phyloP scores from a whole-genome alignment of 2,797 vertebrate species.

The Limnodromus scolopaceus region DNA sequence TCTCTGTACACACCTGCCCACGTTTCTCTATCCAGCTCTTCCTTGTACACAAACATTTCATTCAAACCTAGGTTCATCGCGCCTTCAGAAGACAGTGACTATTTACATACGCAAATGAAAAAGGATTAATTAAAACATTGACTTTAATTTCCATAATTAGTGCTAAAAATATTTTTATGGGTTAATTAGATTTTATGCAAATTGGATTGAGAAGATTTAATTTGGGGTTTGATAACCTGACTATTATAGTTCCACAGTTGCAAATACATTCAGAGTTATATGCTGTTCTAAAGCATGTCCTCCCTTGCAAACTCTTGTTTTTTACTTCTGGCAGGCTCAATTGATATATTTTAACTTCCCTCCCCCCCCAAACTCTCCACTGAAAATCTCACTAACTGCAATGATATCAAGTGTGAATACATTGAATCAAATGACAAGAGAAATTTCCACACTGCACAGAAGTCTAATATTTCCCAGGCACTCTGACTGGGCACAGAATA shows the following conservation, averaged over 20 bases:
- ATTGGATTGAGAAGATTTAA: slow-evolving; percentile 17
- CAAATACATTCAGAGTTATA: background rate
- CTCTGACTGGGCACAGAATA: background rate
- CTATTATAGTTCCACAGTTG: background rate
- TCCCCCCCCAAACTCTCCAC: background rate
- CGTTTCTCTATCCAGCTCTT: background rate
- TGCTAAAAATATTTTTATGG: slow-evolving; percentile 57
- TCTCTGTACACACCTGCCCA: background rate
- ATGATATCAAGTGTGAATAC: background rate
- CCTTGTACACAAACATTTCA: background rate
- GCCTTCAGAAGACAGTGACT: background rate
- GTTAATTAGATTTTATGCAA: slow-evolving; percentile 66
- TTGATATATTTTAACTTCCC: background rate
- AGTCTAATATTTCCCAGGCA: background rate
- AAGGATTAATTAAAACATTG: slow-evolving; percentile 42
- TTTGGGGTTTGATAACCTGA: slow-evolving; percentile 18
- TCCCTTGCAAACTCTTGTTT: background rate
- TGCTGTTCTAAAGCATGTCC: background rate
- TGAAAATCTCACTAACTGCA: background rate
- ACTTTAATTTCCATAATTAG: slow-evolving; percentile 66
- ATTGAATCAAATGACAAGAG: background rate
- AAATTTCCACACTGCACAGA: background rate
- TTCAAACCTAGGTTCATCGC: background rate
- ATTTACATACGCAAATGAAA: slow-evolving; percentile 37
- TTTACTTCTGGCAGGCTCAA: background rate